Evolutionary conservation across 2,888 invertebrate genomes (phyloP).

Genomic region (Orchesella flavescens): DNA sequence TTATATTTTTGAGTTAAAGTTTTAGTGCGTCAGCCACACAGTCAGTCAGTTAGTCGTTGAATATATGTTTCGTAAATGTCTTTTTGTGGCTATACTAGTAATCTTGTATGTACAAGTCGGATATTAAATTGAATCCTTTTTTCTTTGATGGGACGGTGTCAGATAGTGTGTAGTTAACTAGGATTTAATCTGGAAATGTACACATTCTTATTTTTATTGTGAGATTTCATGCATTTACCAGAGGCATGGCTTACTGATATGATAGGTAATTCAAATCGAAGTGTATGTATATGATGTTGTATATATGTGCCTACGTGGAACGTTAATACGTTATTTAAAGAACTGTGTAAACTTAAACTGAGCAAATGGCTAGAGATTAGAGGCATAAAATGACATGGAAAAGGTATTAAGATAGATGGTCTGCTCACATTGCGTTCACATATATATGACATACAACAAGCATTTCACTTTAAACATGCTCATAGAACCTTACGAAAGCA

Average conservation of each 20-base stretch:
- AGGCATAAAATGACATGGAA: slow-evolving; percentile 47
- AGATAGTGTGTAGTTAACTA: slow-evolving; percentile 29
- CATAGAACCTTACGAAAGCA: not conserved
- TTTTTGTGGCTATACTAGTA: slow-evolving; percentile 21
- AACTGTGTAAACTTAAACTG: slow-evolving; percentile 41
- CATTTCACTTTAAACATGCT: not conserved
- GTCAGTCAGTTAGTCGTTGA: not conserved
- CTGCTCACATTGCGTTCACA: not conserved
- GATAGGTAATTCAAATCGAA: slow-evolving; percentile 22
- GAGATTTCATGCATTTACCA: slow-evolving; percentile 41
- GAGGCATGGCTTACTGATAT: slow-evolving; percentile 16
- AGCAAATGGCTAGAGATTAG: slow-evolving; percentile 47
- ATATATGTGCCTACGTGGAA: not conserved
- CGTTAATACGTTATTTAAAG: slow-evolving; percentile 4
- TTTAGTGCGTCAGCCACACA: slow-evolving; percentile 51
- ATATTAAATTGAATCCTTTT: slow-evolving; percentile 29
- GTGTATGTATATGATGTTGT: no score
- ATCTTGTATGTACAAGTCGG: slow-evolving; percentile 17
- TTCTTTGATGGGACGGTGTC: slow-evolving; percentile 27
- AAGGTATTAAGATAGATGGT: slow-evolving; percentile 50
- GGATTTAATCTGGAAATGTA: slow-evolving; percentile 40
- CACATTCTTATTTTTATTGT: slow-evolving; percentile 30
- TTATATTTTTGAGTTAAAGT: slow-evolving; percentile 37
- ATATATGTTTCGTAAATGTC: slow-evolving; percentile 1
- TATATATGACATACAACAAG: not conserved